Conservation (phyloP, 2,888 invertebrate species). For the Cephalotes varians region DNA sequence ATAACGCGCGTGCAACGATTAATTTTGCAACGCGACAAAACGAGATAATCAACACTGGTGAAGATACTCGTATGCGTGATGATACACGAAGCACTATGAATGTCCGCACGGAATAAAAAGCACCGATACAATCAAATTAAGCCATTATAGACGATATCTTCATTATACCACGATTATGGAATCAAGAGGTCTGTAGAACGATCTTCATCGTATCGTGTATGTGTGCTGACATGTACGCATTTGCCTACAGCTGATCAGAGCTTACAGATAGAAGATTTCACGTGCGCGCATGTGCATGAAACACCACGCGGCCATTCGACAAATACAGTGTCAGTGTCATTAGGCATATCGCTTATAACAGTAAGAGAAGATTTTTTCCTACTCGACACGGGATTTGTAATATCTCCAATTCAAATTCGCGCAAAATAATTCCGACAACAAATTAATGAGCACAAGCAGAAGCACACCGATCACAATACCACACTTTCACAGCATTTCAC, state of each 20-base stretch:
- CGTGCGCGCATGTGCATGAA: conserved; percentile 64
- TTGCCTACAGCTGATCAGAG: conserved; percentile 50
- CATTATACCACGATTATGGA: conserved; percentile 1
- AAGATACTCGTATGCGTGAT: conserved; percentile 69
- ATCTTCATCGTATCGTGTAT: not conserved
- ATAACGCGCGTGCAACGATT: conserved; percentile 71
- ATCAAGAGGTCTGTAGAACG: not conserved
- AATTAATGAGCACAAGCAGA: conserved; percentile 41
- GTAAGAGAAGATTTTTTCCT: not conserved
- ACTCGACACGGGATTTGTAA: not conserved
- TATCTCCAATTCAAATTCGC: not conserved
- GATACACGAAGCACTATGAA: conserved; percentile 17
- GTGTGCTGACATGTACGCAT: conserved; percentile 16
- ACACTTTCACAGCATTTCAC: conserved; percentile 75
- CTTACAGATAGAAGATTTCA: conserved; percentile 34
- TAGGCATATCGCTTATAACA: not conserved
- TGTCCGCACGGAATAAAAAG: conserved; percentile 51
- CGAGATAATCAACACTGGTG: conserved; percentile 68
- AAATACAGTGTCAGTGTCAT: conserved; percentile 26
- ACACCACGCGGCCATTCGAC: conserved; percentile 73
- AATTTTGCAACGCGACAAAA: conserved; percentile 69
- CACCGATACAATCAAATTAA: conserved; percentile 23
- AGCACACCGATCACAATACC: conserved; percentile 70
- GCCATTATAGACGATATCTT: conserved; percentile 50
- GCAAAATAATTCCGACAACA: not conserved